phyloP scores from a whole-genome alignment of 2,113 vertebrate genomes.

The Entelurus aequoreus region DNA sequence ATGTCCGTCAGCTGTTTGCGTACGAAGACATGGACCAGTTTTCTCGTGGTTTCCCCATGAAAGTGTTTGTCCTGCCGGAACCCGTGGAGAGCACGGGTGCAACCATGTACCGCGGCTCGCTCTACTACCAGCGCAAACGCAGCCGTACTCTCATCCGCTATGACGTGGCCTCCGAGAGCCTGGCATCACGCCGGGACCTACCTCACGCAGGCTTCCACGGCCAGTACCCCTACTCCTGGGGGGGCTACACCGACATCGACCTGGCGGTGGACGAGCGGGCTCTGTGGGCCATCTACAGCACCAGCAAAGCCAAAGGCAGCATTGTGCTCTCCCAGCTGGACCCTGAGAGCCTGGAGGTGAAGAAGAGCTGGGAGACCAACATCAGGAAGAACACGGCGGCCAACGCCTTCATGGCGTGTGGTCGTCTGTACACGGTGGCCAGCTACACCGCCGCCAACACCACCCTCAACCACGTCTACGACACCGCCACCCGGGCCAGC shows the following conservation, averaged over 20 bases:
- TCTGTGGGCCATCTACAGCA: constrained; percentile 92
- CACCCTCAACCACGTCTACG: constrained; percentile 80
- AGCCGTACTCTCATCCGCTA: constrained; percentile 81
- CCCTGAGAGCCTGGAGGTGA: constrained; percentile 79
- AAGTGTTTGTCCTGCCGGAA: constrained; percentile 79
- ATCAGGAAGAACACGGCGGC: constrained; percentile 85
- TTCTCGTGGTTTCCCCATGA: constrained; percentile 75
- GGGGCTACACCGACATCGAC: constrained; percentile 93
- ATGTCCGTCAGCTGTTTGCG: constrained; percentile 83
- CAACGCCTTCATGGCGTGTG: constrained; percentile 89
- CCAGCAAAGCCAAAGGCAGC: constrained; percentile 80
- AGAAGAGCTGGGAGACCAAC: constrained; percentile 84
- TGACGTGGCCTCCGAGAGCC: constrained; percentile 73
- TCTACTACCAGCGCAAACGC: constrained; percentile 83
- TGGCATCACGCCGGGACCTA: constrained; percentile 81
- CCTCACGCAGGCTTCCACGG: constrained; percentile 84
- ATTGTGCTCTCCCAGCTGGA: constrained; percentile 86
- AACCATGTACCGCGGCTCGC: constrained; percentile 77
- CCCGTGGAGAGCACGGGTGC: constrained; percentile 87
- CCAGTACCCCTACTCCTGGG: constrained; percentile 92
- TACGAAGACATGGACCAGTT: constrained; percentile 79
- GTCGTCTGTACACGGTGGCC: constrained; percentile 84
- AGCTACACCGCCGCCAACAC: constrained; percentile 79
- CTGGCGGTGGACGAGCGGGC: constrained; percentile 83
- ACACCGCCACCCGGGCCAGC: constrained; percentile 72